Evolutionary conservation across 2,888 invertebrate species (phyloP).

Genomic region (Catocala sponsa): DNA sequence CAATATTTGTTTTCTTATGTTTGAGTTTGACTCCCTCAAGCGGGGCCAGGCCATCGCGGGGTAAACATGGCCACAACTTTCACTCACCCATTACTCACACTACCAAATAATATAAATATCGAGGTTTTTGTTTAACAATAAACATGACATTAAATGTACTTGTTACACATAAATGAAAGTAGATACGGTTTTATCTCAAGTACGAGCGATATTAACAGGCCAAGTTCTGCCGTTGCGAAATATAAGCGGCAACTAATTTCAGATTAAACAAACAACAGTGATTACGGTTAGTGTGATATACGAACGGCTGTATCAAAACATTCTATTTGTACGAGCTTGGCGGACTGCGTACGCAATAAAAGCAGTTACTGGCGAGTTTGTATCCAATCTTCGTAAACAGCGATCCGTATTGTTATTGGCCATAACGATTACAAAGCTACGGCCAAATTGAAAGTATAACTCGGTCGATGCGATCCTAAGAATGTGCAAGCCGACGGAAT

Average conservation of each 20-base stretch:
- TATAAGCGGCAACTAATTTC: conserved; percentile 59
- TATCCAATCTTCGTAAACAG: conserved; percentile 63
- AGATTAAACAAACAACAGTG: conserved; percentile 68
- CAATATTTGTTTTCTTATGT: conserved; percentile 50
- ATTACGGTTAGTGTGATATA: conserved; percentile 55
- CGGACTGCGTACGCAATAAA: conserved; percentile 55
- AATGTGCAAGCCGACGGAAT: conserved; percentile 75
- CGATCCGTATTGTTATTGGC: conserved; percentile 55
- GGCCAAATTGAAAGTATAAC: conserved; percentile 63
- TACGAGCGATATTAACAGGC: conserved; percentile 50
- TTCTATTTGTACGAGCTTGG: conserved; percentile 42
- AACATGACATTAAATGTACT: conserved; percentile 15
- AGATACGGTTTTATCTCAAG: conserved; percentile 44
- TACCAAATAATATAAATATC: conserved; percentile 32
- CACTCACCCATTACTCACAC: conserved; percentile 28
- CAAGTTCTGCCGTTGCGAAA: conserved; percentile 54
- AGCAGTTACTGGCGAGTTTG: conserved; percentile 56
- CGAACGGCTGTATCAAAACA: conserved; percentile 48
- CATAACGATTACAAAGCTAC: conserved; percentile 65
- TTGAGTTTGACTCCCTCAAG: conserved; percentile 42
- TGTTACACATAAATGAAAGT: conserved; percentile 26
- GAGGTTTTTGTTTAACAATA: conserved; percentile 31
- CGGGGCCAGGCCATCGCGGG: conserved; percentile 18
- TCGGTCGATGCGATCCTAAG: conserved; percentile 63
- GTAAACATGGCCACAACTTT: conserved; percentile 37